phyloP scores from a whole-genome alignment of 2,113 vertebrate genomes.

The human region GRCh38 chr3:137083501-137084000 shows the following conservation, averaged over 20 bases:
- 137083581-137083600: not conserved
- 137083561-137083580: not conserved
- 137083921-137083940: not conserved
- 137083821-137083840: constrained; percentile 26
- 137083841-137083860: not conserved
- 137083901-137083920: not conserved
- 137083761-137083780: constrained; percentile 16
- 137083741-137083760: constrained; percentile 15
- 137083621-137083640: not conserved
- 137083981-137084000: not conserved
- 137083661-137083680: not conserved
- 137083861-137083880: constrained; percentile 32
- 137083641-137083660: not conserved
- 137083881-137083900: not conserved
- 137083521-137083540: not conserved
- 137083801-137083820: not conserved
- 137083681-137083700: not conserved
- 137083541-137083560: not conserved
- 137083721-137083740: not conserved
- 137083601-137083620: not conserved
- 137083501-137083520: not conserved
- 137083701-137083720: not conserved
- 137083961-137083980: constrained; percentile 8
- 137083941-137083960: not conserved
- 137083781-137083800: constrained; percentile 21